phyloP scores from a whole-genome alignment of 2,888 invertebrate species.

The Polydrusus cervinus region DNA sequence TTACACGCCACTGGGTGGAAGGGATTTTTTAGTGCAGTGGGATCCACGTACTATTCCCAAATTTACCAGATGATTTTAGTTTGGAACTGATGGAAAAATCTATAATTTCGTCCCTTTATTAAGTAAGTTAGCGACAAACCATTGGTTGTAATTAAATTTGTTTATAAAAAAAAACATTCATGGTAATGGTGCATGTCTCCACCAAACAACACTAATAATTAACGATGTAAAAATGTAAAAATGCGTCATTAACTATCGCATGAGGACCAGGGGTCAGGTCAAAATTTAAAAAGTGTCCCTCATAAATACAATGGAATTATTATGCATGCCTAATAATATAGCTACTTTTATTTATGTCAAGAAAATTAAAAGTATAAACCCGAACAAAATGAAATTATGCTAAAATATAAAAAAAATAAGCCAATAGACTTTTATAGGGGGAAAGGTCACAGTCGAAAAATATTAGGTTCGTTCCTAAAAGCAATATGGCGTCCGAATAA shows the following conservation, averaged over 20 bases:
- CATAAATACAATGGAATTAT: constrained; percentile 21
- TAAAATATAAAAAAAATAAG: not conserved
- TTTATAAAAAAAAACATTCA: constrained; percentile 9
- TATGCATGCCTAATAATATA: constrained; percentile 16
- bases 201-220: constrained; percentile 16
- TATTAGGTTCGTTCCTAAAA: too few species aligned
- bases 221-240: constrained; percentile 22
- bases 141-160: not conserved
- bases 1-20: too few species aligned
- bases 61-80: too few species aligned
- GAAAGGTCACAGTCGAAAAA: too few species aligned
- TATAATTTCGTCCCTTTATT: too few species aligned
- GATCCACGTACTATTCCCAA: too few species aligned
- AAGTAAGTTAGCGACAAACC: too few species aligned
- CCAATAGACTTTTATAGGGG: not conserved
- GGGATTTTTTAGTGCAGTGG: too few species aligned
- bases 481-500: too few species aligned
- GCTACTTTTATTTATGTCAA: constrained; percentile 8
- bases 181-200: constrained; percentile 21
- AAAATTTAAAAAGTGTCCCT: constrained; percentile 29
- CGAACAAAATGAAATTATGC: not conserved
- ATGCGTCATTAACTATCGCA: constrained; percentile 13
- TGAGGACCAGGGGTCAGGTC: constrained; percentile 19
- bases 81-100: too few species aligned
- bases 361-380: not conserved